A percentile compares a stretch with the other conserved stretches of the same genome.
Evolutionary conservation across 2,113 vertebrate species (phyloP).

Genomic region (Microcebus griseorufus): DNA sequence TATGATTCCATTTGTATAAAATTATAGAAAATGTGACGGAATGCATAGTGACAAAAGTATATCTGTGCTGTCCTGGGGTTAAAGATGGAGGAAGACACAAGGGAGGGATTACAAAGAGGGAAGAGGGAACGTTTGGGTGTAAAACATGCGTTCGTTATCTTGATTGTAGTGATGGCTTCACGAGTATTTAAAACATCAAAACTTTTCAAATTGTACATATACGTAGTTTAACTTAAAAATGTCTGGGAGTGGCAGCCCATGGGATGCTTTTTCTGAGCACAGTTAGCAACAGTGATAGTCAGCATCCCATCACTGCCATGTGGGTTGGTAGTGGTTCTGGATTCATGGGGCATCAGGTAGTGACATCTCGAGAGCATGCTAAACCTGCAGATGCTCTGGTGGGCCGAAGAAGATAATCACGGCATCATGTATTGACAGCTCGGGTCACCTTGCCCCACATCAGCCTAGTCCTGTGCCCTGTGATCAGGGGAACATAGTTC

Average conservation of each 20-base stretch:
- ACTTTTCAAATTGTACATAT: not conserved
- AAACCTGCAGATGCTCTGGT: not conserved
- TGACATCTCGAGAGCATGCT: not conserved
- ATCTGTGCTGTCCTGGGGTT: not conserved
- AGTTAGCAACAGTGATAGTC: not conserved
- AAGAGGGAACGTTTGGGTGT: not conserved
- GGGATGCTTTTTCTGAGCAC: not conserved
- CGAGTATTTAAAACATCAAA: not conserved
- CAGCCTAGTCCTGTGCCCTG: not conserved
- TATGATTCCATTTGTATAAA: not conserved
- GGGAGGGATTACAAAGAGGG: not conserved
- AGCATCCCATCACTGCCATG: not conserved
- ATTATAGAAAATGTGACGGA: not conserved
- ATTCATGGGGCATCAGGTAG: not conserved
- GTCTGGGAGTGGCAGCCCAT: not conserved
- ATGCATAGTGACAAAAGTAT: not conserved
- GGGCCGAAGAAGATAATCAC: not conserved
- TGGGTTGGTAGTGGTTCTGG: not conserved
- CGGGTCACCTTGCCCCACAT: not conserved
- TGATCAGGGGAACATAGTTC: not conserved
- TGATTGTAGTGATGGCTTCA: not conserved
- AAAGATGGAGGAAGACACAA: not conserved
- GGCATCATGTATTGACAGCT: not conserved
- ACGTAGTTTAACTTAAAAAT: not conserved
- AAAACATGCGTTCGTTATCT: not conserved